phyloP scores from a whole-genome alignment of 2,797 vertebrate species.

The Epinephelus coioides region DNA sequence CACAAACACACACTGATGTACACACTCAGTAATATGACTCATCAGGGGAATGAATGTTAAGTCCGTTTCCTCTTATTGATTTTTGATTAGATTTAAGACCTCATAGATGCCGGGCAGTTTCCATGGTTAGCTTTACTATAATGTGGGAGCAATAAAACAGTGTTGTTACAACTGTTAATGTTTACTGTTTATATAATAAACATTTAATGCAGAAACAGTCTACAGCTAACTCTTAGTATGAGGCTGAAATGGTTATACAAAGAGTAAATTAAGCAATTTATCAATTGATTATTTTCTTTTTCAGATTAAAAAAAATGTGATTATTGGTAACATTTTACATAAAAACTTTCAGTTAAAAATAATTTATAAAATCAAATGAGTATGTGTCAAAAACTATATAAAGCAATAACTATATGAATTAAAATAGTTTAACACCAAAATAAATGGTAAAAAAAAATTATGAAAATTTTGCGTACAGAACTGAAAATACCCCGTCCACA shows the following conservation, averaged over 20 bases:
- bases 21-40: constrained; percentile 13
- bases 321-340: no score
- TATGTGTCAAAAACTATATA: no score
- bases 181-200: neutral
- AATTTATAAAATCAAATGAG: no score
- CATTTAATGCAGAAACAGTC: no score
- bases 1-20: neutral
- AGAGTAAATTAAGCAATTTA: neutral
- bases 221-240: neutral
- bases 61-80: constrained; percentile 16
- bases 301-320: neutral
- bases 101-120: neutral
- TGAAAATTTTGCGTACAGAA: no score
- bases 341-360: no score
- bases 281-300: no score
- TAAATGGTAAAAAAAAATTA: no score
- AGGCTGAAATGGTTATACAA: neutral
- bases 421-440: no score
- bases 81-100: neutral
- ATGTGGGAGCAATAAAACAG: constrained; percentile 4
- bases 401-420: no score
- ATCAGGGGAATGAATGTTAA: constrained; percentile 5
- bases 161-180: constrained; percentile 39
- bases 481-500: no score
- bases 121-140: neutral